Evolutionary conservation across 2,797 vertebrate genomes (phyloP), one percentile per base, ranked within the genome.

Genomic region (Enteromius treurensis): DNA sequence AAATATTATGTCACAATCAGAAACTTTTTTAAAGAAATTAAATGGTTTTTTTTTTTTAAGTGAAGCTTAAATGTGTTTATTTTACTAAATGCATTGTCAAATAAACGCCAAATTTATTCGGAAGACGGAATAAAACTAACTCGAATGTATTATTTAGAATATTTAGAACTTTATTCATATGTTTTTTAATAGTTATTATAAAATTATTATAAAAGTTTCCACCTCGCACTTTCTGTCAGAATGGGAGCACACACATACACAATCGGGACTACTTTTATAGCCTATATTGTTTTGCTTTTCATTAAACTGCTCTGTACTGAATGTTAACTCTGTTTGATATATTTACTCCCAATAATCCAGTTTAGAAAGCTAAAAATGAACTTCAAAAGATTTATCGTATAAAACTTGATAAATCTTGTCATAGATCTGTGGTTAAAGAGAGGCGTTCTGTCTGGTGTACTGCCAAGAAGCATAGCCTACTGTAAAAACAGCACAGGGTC

Each of bases 381-480:
- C 40, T 80, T 79, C 47, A 64, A 79, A 85, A 53, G 84, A 70
- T 62, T n/a, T 32, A 29, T 65, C 53, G 19, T 45, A 37, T 76
- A 49, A 40, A 76, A 34, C 34, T 51, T 76, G 69, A 83, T 80
- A 58, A 45, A 47, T 34, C 55, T 23, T 8, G 42, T 71, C 53
- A 79, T 60, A 77, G 71, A 81, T 77, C 62, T 21, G 40, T 64
- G 1, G 40, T 51, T 80, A 69, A 79, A 49, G 55, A 82, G 76
- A 79, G 26, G 26, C 8, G 55, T 7, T 2, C 37, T 53, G 84
- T 70, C 79, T 77, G 77, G 64, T 76, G 69, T 2, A 3, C 74
- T 81, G 78, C 85, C 85, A 80, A 29, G 45, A 67, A 45, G 49
- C 13, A 23, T 65, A 45, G 49, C 13, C 19, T 65, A 42, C 15